Conservation (phyloP, 2,888 invertebrate genomes). For the Rhaphigaster nebulosa region DNA sequence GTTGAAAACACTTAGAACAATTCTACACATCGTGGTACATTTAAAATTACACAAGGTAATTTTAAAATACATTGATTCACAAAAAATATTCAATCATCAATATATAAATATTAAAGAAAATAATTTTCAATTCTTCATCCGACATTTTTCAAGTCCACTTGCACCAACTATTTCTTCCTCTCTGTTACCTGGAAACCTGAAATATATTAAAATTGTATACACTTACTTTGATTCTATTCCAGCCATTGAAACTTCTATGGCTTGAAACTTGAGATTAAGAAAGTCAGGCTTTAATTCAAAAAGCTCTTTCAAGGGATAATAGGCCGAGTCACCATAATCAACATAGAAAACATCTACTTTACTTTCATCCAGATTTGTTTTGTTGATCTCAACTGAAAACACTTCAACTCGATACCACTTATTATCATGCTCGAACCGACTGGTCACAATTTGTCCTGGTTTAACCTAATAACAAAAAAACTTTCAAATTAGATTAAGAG, state of each 20-base stretch:
- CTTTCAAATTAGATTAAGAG: background rate
- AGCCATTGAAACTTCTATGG: conserved; percentile 88
- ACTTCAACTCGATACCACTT: conserved; percentile 88
- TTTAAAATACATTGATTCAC: too few relatives aligned
- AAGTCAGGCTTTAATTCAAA: conserved; percentile 83
- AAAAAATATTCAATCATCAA: too few relatives aligned
- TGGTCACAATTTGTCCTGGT: conserved; percentile 83
- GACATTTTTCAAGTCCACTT: too few relatives aligned
- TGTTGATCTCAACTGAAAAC: conserved; percentile 75
- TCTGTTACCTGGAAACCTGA: too few relatives aligned
- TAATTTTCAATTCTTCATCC: too few relatives aligned
- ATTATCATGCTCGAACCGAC: conserved; percentile 83
- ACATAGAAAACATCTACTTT: conserved; percentile 75
- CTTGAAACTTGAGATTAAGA: conserved; percentile 82
- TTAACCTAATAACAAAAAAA: conserved; percentile 36
- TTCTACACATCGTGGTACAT: too few relatives aligned
- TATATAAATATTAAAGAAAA: too few relatives aligned
- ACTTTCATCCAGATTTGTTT: conserved; percentile 74
- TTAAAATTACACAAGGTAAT: too few relatives aligned
- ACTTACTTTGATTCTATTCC: conserved; percentile 76
- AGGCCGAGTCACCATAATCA: conserved; percentile 89
- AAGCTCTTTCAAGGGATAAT: conserved; percentile 76
- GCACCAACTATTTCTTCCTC: too few relatives aligned
- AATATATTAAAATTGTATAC: too few relatives aligned
- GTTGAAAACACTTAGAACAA: too few relatives aligned